Evolutionary conservation across 1,140 invertebrate genomes (phyloP).

Genomic region (Drosophila orena): DNA sequence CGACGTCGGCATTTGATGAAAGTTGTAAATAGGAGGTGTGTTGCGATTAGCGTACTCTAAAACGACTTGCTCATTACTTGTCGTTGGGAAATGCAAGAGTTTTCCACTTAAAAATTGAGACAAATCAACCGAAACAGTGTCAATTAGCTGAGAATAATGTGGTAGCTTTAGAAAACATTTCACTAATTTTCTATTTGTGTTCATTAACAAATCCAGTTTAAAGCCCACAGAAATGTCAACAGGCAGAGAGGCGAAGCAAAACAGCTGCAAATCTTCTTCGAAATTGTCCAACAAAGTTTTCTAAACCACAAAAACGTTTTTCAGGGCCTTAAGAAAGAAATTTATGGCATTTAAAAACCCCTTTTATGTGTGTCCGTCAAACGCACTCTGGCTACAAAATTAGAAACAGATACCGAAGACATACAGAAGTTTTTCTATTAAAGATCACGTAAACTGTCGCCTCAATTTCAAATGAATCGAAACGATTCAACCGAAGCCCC

Average conservation of each 20-base stretch:
- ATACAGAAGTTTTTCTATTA: slow-evolving; percentile 66
- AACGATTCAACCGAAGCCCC: slow-evolving; percentile 16
- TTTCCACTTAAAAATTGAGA: background rate
- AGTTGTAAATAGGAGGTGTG: slow-evolving; percentile 33
- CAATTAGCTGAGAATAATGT: slow-evolving; percentile 19
- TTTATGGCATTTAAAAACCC: slow-evolving; percentile 76
- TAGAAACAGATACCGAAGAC: slow-evolving; percentile 46
- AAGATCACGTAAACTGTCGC: slow-evolving; percentile 80
- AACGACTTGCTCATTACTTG: background rate
- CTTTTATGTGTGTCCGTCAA: slow-evolving; percentile 48
- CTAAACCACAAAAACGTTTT: slow-evolving; percentile 60
- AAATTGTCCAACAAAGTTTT: slow-evolving; percentile 54
- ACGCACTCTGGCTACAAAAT: slow-evolving; percentile 58
- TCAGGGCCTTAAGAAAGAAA: slow-evolving; percentile 33
- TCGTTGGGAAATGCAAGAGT: background rate
- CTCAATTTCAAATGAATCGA: slow-evolving; percentile 74
- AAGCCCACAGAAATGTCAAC: slow-evolving; percentile 60
- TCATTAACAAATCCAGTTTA: slow-evolving; percentile 32
- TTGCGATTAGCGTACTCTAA: no score
- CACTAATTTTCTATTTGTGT: slow-evolving; percentile 47
- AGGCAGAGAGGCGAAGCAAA: slow-evolving; percentile 23
- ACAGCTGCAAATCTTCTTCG: slow-evolving; percentile 62
- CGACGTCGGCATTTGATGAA: slow-evolving; percentile 42
- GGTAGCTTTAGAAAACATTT: slow-evolving; percentile 17
- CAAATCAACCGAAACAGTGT: background rate